phyloP scores from a whole-genome alignment of 2,888 invertebrate species.

The Philonicus albiceps region DNA sequence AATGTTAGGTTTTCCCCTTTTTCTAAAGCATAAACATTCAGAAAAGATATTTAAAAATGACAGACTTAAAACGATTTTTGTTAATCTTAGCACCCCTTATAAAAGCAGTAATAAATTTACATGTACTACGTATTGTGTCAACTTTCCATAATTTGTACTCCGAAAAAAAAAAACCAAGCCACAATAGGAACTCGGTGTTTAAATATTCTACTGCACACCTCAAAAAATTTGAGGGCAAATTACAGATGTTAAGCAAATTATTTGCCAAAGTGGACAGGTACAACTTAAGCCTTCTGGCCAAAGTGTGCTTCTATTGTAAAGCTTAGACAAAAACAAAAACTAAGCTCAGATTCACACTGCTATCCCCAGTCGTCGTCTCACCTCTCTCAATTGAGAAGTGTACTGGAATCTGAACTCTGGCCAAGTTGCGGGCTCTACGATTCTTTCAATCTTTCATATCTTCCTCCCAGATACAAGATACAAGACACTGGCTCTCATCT shows the following conservation, averaged over 20 bases:
- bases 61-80: neutral
- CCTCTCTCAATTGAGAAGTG: neutral
- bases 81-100: neutral
- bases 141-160: neutral
- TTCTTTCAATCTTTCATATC: conserved; percentile 22
- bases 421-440: neutral
- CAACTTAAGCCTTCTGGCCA: neutral
- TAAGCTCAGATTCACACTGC: neutral
- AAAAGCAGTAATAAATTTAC: neutral
- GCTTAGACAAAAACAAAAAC: conserved; percentile 28
- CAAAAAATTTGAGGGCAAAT: neutral
- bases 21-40: neutral
- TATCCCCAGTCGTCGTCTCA: neutral
- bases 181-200: neutral
- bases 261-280: neutral
- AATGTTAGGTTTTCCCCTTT: neutral
- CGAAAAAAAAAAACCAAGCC: neutral
- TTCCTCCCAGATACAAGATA: neutral
- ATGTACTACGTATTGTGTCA: neutral
- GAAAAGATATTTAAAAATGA: neutral
- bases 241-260: neutral
- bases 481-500: neutral
- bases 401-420: neutral
- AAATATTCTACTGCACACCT: neutral
- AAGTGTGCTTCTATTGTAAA: neutral